Conservation (phyloP, 2,797 vertebrate genomes). For the Hippopotamyrus pictus region DNA sequence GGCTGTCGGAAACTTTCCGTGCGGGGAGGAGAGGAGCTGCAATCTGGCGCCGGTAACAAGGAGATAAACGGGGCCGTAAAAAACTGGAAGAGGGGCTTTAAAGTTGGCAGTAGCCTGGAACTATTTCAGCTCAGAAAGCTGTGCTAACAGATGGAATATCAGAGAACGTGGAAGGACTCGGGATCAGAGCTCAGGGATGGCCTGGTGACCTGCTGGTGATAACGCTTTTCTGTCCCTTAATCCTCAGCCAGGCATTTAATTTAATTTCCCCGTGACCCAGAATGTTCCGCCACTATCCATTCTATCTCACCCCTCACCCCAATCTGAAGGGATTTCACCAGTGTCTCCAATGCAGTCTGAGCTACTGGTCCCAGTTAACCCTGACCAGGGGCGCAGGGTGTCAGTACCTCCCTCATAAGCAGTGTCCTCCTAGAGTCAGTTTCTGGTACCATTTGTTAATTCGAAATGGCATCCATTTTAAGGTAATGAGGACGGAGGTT, state of each 20-base stretch:
- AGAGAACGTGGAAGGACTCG: not conserved
- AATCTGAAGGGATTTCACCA: not conserved
- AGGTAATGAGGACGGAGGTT: not conserved
- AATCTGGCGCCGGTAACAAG: not conserved
- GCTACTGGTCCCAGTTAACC: not conserved
- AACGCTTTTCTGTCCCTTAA: not conserved
- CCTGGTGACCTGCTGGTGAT: not conserved
- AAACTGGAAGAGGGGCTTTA: not conserved
- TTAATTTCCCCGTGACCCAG: not conserved
- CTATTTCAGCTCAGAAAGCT: not conserved
- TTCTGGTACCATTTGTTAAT: not conserved
- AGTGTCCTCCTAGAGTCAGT: not conserved
- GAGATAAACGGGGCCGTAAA: not conserved
- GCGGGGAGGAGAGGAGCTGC: not conserved
- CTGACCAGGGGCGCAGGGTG: not conserved
- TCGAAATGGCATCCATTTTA: not conserved
- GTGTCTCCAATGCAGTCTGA: not conserved
- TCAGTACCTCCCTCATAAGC: not conserved
- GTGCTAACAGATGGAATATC: conserved; percentile 1
- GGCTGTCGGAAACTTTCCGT: not conserved
- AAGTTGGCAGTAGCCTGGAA: not conserved
- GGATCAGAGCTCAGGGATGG: not conserved
- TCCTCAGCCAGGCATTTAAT: conserved; percentile 7
- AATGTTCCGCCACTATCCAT: not conserved
- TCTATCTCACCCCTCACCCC: not conserved